Conservation (phyloP, 2,113 vertebrate species). For the Bubo scandiacus region DNA sequence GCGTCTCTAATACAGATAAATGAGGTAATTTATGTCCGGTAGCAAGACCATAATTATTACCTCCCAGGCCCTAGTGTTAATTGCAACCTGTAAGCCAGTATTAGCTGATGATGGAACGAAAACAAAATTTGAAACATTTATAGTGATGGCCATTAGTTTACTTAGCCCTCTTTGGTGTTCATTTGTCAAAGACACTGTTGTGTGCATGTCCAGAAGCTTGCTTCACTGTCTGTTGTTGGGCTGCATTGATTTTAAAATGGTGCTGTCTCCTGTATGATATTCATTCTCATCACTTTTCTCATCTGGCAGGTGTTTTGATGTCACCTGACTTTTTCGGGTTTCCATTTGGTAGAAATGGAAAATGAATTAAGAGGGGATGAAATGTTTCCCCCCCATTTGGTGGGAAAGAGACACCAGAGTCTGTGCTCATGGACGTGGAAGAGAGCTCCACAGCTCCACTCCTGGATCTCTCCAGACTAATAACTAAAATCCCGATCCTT, state of each 20-base stretch:
- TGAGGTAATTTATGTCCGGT: conserved; percentile 28
- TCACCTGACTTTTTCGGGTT: neutral
- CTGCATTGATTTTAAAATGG: neutral
- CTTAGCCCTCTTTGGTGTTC: neutral
- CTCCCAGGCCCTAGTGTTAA: conserved; percentile 16
- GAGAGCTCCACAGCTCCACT: neutral
- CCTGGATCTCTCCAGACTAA: neutral
- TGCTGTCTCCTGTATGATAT: neutral
- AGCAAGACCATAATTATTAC: conserved; percentile 37
- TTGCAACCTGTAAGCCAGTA: conserved; percentile 27
- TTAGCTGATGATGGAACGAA: conserved; percentile 15
- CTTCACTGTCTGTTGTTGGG: neutral
- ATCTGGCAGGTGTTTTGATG: neutral
- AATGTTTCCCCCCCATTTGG: neutral
- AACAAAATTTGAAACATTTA: neutral
- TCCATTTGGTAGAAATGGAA: neutral
- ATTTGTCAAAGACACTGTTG: conserved; percentile 21
- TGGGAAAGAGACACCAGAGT: neutral
- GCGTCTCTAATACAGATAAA: conserved; percentile 40
- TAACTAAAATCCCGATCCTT: neutral
- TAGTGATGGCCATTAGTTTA: neutral
- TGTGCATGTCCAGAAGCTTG: neutral
- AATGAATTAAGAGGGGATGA: neutral
- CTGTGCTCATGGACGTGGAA: neutral
- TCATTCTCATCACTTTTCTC: neutral